Conservation (phyloP, 2,797 vertebrate species). For the Macrochelys suwanniensis region DNA sequence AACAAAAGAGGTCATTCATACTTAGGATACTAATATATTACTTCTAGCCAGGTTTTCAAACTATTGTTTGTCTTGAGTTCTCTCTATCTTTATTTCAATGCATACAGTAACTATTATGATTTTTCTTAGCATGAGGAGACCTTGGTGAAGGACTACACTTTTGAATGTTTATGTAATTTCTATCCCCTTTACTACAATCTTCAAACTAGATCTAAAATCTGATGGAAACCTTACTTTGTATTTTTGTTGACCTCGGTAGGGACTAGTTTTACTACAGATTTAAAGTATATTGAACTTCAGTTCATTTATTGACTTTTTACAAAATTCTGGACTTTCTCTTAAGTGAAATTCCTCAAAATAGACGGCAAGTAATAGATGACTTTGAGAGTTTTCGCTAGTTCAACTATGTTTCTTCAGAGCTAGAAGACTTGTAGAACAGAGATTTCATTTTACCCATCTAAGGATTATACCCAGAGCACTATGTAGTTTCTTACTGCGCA, state of each 20-base stretch:
- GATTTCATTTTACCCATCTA: too few species aligned
- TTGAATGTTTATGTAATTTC: neutral
- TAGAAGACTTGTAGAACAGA: too few species aligned
- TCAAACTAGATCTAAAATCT: neutral
- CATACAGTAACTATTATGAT: neutral
- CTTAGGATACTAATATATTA: neutral
- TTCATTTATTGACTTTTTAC: neutral
- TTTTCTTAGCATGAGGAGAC: neutral
- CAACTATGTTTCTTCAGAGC: too few species aligned
- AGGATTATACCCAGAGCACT: too few species aligned
- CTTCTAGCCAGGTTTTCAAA: neutral
- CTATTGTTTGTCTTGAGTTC: neutral
- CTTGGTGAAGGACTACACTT: neutral
- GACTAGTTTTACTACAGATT: neutral
- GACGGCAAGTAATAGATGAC: neutral
- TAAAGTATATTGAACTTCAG: neutral
- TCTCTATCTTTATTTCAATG: neutral
- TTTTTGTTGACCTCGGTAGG: neutral
- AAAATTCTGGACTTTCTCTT: neutral
- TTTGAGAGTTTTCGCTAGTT: too few species aligned
- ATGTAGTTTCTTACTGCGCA: neutral
- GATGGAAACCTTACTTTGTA: neutral
- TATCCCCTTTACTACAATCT: neutral
- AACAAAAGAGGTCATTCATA: neutral
- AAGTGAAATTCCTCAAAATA: neutral